These are phyloP conservation scores for Drosophila quasianomalipes DNA, from an alignment of 2,888 invertebrate species.

Conservation along the genomic window DNA sequence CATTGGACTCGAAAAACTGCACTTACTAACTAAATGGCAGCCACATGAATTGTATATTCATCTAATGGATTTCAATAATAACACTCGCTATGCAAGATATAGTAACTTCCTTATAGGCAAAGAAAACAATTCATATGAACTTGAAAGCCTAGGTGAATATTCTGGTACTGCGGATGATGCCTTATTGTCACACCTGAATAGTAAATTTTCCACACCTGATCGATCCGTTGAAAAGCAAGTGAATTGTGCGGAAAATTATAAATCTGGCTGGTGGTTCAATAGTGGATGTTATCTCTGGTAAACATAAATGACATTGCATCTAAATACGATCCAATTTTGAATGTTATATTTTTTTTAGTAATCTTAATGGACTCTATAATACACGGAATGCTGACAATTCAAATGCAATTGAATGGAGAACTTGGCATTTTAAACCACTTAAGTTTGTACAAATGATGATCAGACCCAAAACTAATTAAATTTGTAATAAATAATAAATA, in stretches of 20 bases:
- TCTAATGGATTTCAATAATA: conserved; percentile 87
- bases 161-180: conserved; percentile 88
- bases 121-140: conserved; percentile 88
- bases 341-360: neutral
- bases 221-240: conserved; percentile 86
- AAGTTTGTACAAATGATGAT: neutral
- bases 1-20: conserved; percentile 89
- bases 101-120: conserved; percentile 88
- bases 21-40: conserved; percentile 84
- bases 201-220: conserved; percentile 89
- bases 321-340: neutral
- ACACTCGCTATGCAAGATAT: conserved; percentile 87
- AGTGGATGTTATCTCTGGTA: neutral
- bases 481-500: too few relatives aligned
- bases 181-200: conserved; percentile 88
- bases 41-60: conserved; percentile 87
- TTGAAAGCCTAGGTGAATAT: conserved; percentile 88
- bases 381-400: neutral
- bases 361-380: neutral
- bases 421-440: neutral
- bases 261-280: conserved; percentile 86
- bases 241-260: conserved; percentile 88
- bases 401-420: neutral
- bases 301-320: neutral
- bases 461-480: neutral